These are phyloP conservation scores for Zeus faber DNA, from an alignment of 2,113 vertebrate genomes.

Conservation along the genomic window DNA sequence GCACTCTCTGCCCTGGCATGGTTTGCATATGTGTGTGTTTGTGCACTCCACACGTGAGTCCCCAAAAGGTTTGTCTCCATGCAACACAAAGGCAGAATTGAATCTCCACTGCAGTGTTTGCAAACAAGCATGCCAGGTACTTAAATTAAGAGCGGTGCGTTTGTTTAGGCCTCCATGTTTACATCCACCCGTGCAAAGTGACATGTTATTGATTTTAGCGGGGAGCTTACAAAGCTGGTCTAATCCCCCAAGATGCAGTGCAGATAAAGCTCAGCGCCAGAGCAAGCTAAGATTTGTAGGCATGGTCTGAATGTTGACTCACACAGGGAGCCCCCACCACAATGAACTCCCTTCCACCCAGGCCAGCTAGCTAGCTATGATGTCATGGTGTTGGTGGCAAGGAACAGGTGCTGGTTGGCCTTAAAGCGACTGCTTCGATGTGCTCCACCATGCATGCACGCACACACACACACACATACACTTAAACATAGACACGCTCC, in stretches of 20 bases:
- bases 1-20: constrained; percentile 2
- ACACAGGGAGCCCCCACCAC: background rate
- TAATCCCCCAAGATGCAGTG: constrained; percentile 24
- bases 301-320: too few relatives aligned
- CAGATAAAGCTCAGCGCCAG: constrained; percentile 42
- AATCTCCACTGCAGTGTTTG: too few relatives aligned
- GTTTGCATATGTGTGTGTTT: constrained; percentile 1
- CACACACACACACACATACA: background rate
- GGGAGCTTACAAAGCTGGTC: constrained; percentile 10
- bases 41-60: constrained; percentile 25
- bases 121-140: too few relatives aligned
- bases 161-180: background rate
- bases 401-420: constrained; percentile 58
- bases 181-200: constrained; percentile 17
- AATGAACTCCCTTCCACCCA: background rate
- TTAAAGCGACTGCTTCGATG: constrained; percentile 27
- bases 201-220: constrained; percentile 45
- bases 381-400: constrained; percentile 34
- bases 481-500: background rate
- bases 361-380: constrained; percentile 28
- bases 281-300: too few relatives aligned
- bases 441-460: background rate
- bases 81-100: too few relatives aligned
- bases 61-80: constrained; percentile 13
- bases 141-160: too few relatives aligned